Evolutionary conservation across 1,140 invertebrate genomes (phyloP).

Genomic region (Holotrichia oblita): DNA sequence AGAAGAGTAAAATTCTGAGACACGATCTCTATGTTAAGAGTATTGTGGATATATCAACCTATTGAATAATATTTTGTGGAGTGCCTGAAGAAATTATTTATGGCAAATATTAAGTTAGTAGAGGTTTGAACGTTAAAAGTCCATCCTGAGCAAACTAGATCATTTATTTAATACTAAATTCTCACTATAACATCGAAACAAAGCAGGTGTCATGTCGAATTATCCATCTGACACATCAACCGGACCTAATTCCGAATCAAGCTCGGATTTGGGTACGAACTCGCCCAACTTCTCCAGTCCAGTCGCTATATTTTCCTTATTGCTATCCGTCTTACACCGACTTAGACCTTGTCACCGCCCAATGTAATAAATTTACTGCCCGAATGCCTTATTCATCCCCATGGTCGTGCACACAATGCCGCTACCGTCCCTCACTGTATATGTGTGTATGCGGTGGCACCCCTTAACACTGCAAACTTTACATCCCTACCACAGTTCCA

Average conservation of each 20-base stretch:
- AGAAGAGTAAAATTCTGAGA: too few relatives aligned
- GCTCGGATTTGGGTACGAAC: not conserved
- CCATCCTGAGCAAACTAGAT: too few relatives aligned
- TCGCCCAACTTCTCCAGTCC: not conserved
- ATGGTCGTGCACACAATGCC: not conserved
- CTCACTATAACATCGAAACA: too few relatives aligned
- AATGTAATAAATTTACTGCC: conserved; percentile 59
- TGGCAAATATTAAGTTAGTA: too few relatives aligned
- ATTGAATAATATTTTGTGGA: too few relatives aligned
- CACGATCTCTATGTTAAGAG: too few relatives aligned
- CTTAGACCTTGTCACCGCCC: conserved; percentile 59
- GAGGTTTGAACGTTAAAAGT: too few relatives aligned
- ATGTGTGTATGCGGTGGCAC: not conserved
- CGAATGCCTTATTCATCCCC: conserved; percentile 54
- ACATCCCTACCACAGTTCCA: not conserved
- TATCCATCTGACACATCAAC: not conserved
- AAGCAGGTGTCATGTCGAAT: too few relatives aligned
- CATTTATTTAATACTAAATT: too few relatives aligned
- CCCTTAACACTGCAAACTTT: conserved; percentile 15
- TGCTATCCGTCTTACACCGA: conserved; percentile 56
- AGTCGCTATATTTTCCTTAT: conserved; percentile 17
- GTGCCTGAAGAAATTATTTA: too few relatives aligned
- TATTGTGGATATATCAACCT: too few relatives aligned
- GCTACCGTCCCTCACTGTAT: too few relatives aligned
- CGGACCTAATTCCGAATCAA: not conserved